Percentiles rank a stretch among this genome's conserved stretches.
Evolutionary conservation across 2,888 invertebrate species (phyloP).

Genomic region (Pristionchus arcanus): DNA sequence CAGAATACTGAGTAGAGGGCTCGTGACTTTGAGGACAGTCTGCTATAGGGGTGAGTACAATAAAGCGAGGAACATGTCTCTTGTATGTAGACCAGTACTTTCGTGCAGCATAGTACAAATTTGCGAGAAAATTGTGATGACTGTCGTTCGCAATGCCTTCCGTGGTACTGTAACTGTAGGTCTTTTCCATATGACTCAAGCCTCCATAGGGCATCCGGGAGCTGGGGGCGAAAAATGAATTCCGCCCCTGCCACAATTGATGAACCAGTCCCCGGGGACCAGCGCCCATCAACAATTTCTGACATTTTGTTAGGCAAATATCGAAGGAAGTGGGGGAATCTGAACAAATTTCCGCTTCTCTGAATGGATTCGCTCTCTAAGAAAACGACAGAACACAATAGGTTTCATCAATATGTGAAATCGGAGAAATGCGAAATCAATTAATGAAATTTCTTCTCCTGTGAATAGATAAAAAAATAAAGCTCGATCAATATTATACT

Average conservation of each 20-base stretch:
- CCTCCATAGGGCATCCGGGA: neutral
- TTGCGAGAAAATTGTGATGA: too few species aligned
- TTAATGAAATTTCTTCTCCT: too few species aligned
- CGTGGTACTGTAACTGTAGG: neutral
- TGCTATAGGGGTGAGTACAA: too few species aligned
- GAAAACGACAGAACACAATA: neutral
- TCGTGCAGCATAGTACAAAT: too few species aligned
- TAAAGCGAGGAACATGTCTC: too few species aligned
- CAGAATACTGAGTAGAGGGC: neutral
- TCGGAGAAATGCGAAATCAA: neutral
- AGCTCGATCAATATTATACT: too few species aligned
- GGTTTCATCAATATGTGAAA: neutral
- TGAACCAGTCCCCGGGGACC: constrained; percentile 25
- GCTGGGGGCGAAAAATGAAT: neutral
- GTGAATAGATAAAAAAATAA: neutral
- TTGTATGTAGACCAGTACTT: too few species aligned
- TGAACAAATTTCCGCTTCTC: neutral
- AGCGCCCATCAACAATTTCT: constrained; percentile 8
- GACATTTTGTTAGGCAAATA: constrained; percentile 29
- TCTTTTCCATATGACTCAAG: neutral
- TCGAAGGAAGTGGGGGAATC: neutral
- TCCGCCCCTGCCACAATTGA: constrained; percentile 22
- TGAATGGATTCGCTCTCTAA: too few species aligned
- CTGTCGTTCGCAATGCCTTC: neutral
- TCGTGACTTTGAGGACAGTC: neutral